Conservation (phyloP, 1,140 invertebrate genomes). For the Pteromalus puparum region DNA sequence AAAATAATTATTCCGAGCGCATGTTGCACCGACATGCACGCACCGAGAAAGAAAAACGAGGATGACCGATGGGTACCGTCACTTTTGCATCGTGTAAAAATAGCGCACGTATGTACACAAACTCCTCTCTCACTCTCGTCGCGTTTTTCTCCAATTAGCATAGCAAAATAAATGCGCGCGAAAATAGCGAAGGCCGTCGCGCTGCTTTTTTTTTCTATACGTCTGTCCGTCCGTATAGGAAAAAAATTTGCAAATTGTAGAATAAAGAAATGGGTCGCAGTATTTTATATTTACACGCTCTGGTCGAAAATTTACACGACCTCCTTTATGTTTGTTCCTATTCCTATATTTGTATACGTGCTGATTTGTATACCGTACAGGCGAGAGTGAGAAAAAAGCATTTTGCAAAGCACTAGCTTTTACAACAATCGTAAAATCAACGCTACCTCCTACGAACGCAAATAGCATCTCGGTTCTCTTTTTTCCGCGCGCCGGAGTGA, state of each 20-base stretch:
- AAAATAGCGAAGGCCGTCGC: background rate
- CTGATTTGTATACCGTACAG: no score
- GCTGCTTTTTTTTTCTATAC: background rate
- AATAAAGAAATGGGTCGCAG: background rate
- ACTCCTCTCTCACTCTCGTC: background rate
- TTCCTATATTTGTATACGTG: no score
- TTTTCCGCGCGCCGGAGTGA: no score
- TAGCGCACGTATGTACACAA: no score
- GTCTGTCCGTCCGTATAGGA: background rate
- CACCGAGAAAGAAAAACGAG: background rate
- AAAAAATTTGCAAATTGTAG: background rate
- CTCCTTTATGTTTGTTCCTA: no score
- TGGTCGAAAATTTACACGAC: no score
- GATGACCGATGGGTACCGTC: background rate
- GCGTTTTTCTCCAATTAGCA: background rate
- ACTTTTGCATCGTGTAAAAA: background rate
- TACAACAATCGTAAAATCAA: no score
- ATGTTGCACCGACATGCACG: background rate
- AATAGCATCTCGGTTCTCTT: no score
- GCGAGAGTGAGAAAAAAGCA: no score
- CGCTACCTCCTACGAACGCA: no score
- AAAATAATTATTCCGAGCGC: background rate
- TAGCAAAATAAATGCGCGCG: background rate
- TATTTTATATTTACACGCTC: no score
- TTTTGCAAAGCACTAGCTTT: no score